Evolutionary conservation across 2,888 invertebrate species (phyloP).

Genomic region (Diloba caeruleocephala): DNA sequence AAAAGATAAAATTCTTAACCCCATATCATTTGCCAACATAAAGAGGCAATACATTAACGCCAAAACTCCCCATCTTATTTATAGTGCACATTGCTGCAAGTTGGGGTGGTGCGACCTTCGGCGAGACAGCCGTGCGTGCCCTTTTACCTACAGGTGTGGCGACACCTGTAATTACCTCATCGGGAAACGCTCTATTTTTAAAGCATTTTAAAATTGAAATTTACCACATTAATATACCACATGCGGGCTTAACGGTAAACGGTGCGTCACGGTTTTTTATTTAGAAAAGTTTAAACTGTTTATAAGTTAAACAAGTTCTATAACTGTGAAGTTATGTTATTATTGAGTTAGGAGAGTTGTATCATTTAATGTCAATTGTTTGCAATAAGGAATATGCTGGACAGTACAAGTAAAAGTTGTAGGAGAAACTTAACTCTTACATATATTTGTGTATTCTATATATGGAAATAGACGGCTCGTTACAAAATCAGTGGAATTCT

Average conservation of each 20-base stretch:
- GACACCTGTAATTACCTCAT: constrained; percentile 78
- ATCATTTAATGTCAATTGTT: constrained; percentile 1
- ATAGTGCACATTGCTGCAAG: constrained; percentile 54
- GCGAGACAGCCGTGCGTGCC: constrained; percentile 58
- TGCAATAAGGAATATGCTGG: constrained; percentile 1
- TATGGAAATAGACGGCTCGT: not conserved
- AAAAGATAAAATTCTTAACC: constrained; percentile 9
- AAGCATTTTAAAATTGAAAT: constrained; percentile 20
- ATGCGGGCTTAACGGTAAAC: constrained; percentile 54
- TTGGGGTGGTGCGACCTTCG: constrained; percentile 70
- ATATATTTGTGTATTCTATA: not conserved
- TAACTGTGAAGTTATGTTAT: constrained; percentile 2
- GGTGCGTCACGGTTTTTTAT: constrained; percentile 45
- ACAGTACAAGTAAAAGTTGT: constrained; percentile 16
- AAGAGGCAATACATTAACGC: constrained; percentile 24
- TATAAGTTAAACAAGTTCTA: constrained; percentile 21
- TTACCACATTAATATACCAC: constrained; percentile 16
- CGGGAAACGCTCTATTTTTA: constrained; percentile 58
- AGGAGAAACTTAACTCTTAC: constrained; percentile 3
- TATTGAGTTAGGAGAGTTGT: constrained; percentile 2
- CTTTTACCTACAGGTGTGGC: constrained; percentile 77
- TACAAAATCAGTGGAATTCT: not conserved
- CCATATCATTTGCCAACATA: constrained; percentile 20
- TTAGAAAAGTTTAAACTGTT: constrained; percentile 23
- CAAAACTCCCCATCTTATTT: constrained; percentile 47